Evolutionary conservation across 2,797 vertebrate species (phyloP), one percentile per base, ranked within the genome.

Genomic region (Poeciliopsis turneri): DNA sequence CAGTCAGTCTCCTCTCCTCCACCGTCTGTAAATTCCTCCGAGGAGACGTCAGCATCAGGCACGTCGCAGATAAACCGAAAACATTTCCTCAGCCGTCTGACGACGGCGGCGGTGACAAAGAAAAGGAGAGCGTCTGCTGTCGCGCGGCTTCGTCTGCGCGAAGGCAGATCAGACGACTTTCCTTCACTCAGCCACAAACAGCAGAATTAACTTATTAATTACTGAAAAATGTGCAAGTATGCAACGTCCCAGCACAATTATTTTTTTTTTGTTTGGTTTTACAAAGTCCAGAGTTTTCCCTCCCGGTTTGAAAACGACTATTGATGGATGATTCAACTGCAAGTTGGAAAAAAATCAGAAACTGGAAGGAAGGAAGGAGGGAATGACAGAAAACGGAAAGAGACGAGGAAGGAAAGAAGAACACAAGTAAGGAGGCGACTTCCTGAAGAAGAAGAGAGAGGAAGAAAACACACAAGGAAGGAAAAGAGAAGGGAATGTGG

Each of bases 1-100:
- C 70, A 20, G 36, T 73, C 72, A 49, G 59, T 69, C 8, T 86
- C 72, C 74, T 72, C 45, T 85, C 76, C 75, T 72, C 45, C 53
- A 43, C 51, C 45, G 76, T 71, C 72, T 66, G 85, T 76, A 79
- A 82, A 82, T 92, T 89, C 86, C 59, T 89, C 75, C 4, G 71
- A 74, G 78, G 77, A 87, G 77, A 78, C 81, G 85, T 78, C 82
- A 39, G 74, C 53, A 84, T 81, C 78, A 72, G 73, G 43, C 83
- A 47, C 59, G 68, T 76, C 59, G 25, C 75, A 76, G 75, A 76
- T 68, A 76, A 75, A 46, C n/a, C 20, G 0, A 45, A 64, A 28
- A 46, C 55, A 33, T 25, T 66, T 66, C 33, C 39, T n/a, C 20
- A 13, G 30, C 45, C 39, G 45, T 39, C 9, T 3, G 64, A n/a